A percentile compares a stretch with the other conserved stretches of the same genome.
phyloP scores from a whole-genome alignment of 2,797 vertebrate species.

The Cirrhinus mrigala region DNA sequence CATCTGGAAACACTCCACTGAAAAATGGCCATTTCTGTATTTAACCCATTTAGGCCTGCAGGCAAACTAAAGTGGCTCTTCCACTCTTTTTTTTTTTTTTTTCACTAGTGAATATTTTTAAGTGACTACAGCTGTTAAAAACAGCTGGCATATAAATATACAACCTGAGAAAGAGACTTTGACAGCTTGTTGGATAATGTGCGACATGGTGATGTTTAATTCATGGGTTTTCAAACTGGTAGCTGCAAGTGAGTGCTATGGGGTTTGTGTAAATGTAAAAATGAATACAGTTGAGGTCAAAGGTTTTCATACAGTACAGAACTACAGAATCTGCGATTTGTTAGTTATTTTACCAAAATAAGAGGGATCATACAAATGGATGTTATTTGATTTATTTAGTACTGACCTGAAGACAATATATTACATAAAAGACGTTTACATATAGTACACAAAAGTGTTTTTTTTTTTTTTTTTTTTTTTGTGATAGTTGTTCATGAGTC shows the following conservation, averaged over 20 bases:
- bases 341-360: no score
- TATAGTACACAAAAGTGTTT: no score
- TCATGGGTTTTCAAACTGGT: background rate
- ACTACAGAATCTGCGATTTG: no score
- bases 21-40: background rate
- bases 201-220: background rate
- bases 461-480: no score
- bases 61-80: background rate
- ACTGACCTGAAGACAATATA: no score
- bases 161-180: background rate
- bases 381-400: no score
- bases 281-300: background rate
- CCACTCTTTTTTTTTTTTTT: background rate
- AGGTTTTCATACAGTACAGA: no score
- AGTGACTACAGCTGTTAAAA: background rate
- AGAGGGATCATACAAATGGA: no score
- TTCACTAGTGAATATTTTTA: background rate
- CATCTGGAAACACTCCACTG: background rate
- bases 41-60: background rate
- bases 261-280: background rate
- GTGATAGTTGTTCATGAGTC: no score
- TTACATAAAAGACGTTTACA: no score
- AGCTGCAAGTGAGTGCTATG: background rate
- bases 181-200: background rate
- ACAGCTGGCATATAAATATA: background rate